A percentile compares a stretch with the other conserved stretches of the same genome.
phyloP scores from a whole-genome alignment of 1,140 invertebrate species.

The Trachymyrmex cornetzi region DNA sequence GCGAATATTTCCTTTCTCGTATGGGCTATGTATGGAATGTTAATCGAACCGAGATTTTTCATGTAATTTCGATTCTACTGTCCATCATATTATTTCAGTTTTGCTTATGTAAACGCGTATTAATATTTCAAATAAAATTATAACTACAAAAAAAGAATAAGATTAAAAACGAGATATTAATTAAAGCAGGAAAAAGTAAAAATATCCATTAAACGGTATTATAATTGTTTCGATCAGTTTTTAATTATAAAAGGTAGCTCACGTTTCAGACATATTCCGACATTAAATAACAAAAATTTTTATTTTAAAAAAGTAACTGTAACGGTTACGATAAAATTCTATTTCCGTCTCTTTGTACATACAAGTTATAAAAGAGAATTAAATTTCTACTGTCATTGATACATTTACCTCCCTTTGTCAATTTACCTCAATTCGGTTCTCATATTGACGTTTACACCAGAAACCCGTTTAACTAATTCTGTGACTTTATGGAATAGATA shows the following conservation, averaged over 20 bases:
- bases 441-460: not conserved
- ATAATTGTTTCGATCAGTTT: not conserved
- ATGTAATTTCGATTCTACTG: not conserved
- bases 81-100: not conserved
- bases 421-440: slow-evolving; percentile 12
- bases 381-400: slow-evolving; percentile 5
- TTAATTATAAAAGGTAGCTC: not conserved
- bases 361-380: not conserved
- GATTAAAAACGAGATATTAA: not conserved
- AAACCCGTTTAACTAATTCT: slow-evolving; percentile 34
- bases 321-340: not conserved
- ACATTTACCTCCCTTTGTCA: not conserved
- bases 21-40: not conserved
- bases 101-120: not conserved
- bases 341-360: not conserved
- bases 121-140: slow-evolving; percentile 7
- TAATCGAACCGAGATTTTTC: not conserved
- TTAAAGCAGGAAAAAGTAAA: not conserved
- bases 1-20: not conserved
- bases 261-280: not conserved
- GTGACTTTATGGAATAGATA: not conserved
- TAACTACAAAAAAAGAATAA: not conserved
- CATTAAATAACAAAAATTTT: slow-evolving; percentile 12
- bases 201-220: not conserved
- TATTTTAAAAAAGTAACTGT: not conserved